These are phyloP conservation scores for Philopotamus ludificatus DNA, from an alignment of 1,140 invertebrate genomes.

Conservation along the genomic window DNA sequence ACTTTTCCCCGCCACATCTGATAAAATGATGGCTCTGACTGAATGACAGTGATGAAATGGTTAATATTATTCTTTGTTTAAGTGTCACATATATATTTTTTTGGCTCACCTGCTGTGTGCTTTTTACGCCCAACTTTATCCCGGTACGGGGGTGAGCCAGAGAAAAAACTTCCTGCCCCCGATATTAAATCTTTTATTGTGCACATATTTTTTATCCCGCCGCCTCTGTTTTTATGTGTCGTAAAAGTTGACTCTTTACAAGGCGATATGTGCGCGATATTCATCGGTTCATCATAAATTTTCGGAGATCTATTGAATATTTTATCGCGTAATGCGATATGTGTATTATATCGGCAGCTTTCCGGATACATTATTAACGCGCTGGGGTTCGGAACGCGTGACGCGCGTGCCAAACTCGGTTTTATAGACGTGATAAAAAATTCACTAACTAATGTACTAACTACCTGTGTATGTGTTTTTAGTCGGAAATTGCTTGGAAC, in stretches of 20 bases:
- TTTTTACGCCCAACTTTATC: conserved; percentile 2
- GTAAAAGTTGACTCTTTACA: conserved; percentile 19
- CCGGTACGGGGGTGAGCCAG: conserved; percentile 10
- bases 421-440: too few species aligned
- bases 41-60: neutral
- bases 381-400: too few species aligned
- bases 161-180: neutral
- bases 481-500: too few species aligned
- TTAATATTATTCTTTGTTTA: neutral
- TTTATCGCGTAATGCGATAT: too few species aligned
- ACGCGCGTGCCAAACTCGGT: too few species aligned
- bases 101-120: too few species aligned
- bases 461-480: too few species aligned
- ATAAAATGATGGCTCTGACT: too few species aligned
- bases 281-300: conserved; percentile 2
- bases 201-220: neutral
- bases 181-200: conserved; percentile 15
- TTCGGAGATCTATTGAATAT: conserved; percentile 4
- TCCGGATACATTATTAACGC: too few species aligned
- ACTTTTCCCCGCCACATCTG: too few species aligned
- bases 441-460: too few species aligned
- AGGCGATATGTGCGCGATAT: conserved; percentile 4
- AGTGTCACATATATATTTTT: neutral
- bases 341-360: too few species aligned
- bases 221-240: conserved; percentile 11